These are phyloP conservation scores for Porites divaricata DNA, from an alignment of 92 coral and sea anemone species.

Conservation along the genomic window DNA sequence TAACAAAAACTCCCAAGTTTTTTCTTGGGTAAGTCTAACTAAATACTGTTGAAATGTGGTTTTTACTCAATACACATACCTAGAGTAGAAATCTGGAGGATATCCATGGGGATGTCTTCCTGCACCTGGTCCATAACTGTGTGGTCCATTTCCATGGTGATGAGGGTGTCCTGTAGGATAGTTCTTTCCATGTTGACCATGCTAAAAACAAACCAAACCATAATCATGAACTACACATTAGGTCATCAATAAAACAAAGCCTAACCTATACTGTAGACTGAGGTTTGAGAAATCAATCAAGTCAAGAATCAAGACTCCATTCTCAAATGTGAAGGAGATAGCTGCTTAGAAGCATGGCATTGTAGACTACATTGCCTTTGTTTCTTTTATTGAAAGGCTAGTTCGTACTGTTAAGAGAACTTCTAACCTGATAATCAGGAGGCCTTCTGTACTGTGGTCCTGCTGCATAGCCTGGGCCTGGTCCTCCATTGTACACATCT, in stretches of 20 bases:
- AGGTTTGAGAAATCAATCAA: no score
- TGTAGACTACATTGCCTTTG: no score
- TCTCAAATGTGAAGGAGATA: no score
- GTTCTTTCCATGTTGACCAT: constrained; percentile 22
- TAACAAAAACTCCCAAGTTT: no score
- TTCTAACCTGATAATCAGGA: constrained; percentile 70
- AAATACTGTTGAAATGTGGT: not conserved
- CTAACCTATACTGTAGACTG: no score
- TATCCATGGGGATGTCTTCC: constrained; percentile 53
- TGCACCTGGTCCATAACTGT: constrained; percentile 43
- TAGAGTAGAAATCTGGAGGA: constrained; percentile 31
- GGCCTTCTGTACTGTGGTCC: constrained; percentile 72
- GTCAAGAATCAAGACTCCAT: no score
- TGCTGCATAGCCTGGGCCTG: constrained; percentile 54
- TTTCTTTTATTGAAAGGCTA: not conserved
- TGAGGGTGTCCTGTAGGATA: constrained; percentile 42
- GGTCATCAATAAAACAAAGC: no score
- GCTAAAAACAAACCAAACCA: constrained; percentile 4
- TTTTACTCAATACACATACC: not conserved
- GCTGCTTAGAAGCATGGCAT: no score
- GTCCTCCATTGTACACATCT: constrained; percentile 88
- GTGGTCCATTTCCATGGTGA: constrained; percentile 53
- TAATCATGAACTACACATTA: not conserved
- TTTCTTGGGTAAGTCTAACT: not conserved
- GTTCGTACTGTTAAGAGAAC: not conserved